Base-by-base conservation (phyloP, 2,797 vertebrate genomes). In the Oryzias dopingdopingensis region DNA sequence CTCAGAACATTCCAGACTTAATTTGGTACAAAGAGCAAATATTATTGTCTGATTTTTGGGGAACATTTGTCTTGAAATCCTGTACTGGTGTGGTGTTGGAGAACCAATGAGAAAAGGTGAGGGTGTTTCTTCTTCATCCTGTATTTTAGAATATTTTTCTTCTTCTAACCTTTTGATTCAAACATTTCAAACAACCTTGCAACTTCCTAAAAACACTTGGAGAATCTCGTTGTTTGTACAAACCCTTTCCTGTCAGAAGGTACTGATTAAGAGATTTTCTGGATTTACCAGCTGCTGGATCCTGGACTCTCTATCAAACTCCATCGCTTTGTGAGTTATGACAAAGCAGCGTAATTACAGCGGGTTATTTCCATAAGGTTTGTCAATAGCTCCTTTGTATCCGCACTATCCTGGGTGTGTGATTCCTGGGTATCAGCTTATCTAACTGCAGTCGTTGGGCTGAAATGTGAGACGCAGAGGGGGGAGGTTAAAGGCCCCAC, bases 381-480 rank as follows among this genome's bases (percentile, higher is more conserved):
- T 66, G 67, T 84, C 83, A 88, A 74, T 74, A 73, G 84, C 56
- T 59, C 52, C 80, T 77, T 82, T 86, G 80, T 89, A 64, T 65
- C 59, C 52, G 53, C 26, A 23, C 47, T 44, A 15, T 62, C 44
- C 42, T 18, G 62, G 15, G 62, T 66, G 60, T 40, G 16, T 43
- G 65, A 72, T 67, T 72, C 56, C 40, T 61, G 67, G 49, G 43
- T 66, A 37, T 56, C 57, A 2, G 67, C 63, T 61, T 56, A 56
- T 70, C 68, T 16, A n/a, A 16, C 52, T 60, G 53, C 55, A 70
- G 77, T 69, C 69, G 67, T 77, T 55, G 32, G 10, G 32, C 32
- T 59, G 53, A 65, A 52, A 49, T 47, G n/a, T 51, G 52, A 54
- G 65, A 12, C 6, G 67, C 55, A 48, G 49, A 32, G 15, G 52